Evolutionary conservation across 2,113 vertebrate genomes (phyloP).

Genomic region (Sinocyclocheilus grahami): DNA sequence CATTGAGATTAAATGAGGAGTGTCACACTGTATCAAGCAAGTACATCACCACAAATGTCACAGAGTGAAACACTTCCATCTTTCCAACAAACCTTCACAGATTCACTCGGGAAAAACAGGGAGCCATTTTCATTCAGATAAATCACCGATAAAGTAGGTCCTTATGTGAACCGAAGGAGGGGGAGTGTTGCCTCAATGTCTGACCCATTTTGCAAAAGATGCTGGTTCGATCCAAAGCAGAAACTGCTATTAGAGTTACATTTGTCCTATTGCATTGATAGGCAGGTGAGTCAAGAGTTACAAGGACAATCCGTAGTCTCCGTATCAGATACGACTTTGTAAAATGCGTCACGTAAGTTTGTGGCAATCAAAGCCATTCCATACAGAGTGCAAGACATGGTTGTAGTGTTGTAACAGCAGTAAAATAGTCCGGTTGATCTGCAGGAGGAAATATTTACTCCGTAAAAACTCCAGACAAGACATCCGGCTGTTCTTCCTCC

Average conservation of each 20-base stretch:
- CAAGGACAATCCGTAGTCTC: slow-evolving; percentile 31
- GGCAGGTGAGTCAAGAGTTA: slow-evolving; percentile 26
- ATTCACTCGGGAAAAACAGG: slow-evolving; percentile 6
- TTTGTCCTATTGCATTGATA: slow-evolving; percentile 55
- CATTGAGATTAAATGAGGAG: slow-evolving; percentile 62
- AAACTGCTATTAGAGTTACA: slow-evolving; percentile 35
- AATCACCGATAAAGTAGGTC: background rate
- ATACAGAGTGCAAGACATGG: slow-evolving; percentile 5
- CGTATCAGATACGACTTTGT: slow-evolving; percentile 16
- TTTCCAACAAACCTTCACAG: background rate
- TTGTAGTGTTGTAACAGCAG: slow-evolving; percentile 34
- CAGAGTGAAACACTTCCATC: slow-evolving; percentile 29
- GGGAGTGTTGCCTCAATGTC: background rate
- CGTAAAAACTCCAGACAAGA: slow-evolving; percentile 6
- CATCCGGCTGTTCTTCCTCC: background rate
- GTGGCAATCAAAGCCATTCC: slow-evolving; percentile 17
- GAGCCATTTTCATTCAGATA: background rate
- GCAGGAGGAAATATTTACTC: background rate
- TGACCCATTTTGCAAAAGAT: slow-evolving; percentile 42
- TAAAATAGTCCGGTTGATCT: slow-evolving; percentile 2
- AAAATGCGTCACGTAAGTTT: slow-evolving; percentile 17
- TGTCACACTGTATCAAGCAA: slow-evolving; percentile 64
- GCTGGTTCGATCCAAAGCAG: slow-evolving; percentile 64
- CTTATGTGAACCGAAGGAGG: background rate
- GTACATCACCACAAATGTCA: slow-evolving; percentile 58